These are phyloP conservation scores for Elegia similella DNA, from an alignment of 2,888 invertebrate species.

Conservation along the genomic window DNA sequence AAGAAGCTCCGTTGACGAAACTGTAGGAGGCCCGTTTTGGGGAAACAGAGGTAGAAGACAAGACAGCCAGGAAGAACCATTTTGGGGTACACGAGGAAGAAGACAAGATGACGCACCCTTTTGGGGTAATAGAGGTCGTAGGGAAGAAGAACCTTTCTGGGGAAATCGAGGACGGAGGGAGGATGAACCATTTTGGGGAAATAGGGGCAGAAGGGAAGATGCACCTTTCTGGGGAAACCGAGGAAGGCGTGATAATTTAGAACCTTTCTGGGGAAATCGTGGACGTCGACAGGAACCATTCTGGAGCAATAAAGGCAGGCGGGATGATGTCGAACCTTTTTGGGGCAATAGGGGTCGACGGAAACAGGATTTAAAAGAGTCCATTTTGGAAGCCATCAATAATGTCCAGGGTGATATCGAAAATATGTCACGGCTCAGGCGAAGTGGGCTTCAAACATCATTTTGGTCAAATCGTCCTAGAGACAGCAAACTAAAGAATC, in stretches of 20 bases:
- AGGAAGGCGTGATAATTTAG: conserved; percentile 38
- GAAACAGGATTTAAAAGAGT: conserved; percentile 48
- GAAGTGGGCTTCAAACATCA: conserved; percentile 33
- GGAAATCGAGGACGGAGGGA: conserved; percentile 66
- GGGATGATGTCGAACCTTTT: conserved; percentile 27
- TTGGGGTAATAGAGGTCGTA: conserved; percentile 61
- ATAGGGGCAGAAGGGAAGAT: conserved; percentile 31
- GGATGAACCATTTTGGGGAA: conserved; percentile 58
- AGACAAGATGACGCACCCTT: conserved; percentile 32
- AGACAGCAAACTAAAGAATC: conserved; percentile 46
- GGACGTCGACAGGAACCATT: conserved; percentile 40
- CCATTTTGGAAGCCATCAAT: conserved; percentile 47
- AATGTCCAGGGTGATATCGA: conserved; percentile 51
- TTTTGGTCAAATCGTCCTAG: conserved; percentile 55
- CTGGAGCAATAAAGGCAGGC: conserved; percentile 29
- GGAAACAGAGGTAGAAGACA: conserved; percentile 43
- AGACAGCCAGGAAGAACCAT: conserved; percentile 42
- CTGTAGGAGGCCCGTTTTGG: conserved; percentile 46
- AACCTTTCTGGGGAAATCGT: conserved; percentile 44
- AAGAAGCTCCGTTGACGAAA: conserved; percentile 27
- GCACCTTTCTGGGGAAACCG: conserved; percentile 53
- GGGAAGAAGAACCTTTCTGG: conserved; percentile 67
- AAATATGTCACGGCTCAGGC: conserved; percentile 46
- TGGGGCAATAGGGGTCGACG: conserved; percentile 42
- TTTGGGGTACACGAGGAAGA: conserved; percentile 70